These are phyloP conservation scores for Garrulus glandarius DNA, from an alignment of 2,797 vertebrate species.

Conservation along the genomic window DNA sequence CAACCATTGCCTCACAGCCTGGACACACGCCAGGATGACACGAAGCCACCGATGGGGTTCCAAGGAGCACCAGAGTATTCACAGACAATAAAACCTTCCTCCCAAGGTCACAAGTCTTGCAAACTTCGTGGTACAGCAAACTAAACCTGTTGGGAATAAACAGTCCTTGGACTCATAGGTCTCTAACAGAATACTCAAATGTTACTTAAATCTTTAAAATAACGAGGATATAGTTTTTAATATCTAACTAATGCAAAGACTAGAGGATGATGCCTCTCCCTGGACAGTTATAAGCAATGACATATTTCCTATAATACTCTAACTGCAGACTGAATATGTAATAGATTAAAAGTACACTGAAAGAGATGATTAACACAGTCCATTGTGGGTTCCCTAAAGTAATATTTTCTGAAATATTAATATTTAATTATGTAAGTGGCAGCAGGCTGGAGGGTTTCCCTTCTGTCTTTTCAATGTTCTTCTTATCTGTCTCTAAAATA, in stretches of 20 bases:
- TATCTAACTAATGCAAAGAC: neutral
- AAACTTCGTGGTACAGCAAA: neutral
- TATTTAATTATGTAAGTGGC: slow-evolving; percentile 68
- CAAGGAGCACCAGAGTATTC: neutral
- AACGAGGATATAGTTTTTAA: neutral
- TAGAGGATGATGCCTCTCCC: neutral
- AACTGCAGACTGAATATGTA: slow-evolving; percentile 21
- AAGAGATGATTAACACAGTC: slow-evolving; percentile 52
- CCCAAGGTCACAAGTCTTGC: neutral
- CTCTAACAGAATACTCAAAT: neutral
- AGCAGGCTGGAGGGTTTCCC: slow-evolving; percentile 25
- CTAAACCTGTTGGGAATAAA: neutral
- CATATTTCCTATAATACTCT: slow-evolving; percentile 27
- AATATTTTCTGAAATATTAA: slow-evolving; percentile 68
- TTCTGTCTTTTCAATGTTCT: slow-evolving; percentile 51
- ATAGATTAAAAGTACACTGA: slow-evolving; percentile 32
- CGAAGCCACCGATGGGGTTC: accelerated
- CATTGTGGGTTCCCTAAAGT: slow-evolving; percentile 51
- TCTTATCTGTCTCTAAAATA: slow-evolving; percentile 68
- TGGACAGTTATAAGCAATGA: slow-evolving; percentile 42
- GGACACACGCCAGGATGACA: neutral
- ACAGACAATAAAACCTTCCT: neutral
- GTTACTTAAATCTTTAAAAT: neutral
- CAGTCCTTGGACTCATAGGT: neutral
- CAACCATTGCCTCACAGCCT: neutral